Evolutionary conservation across 2,888 invertebrate species (phyloP).

Genomic region (Arrhopalites spinosus): DNA sequence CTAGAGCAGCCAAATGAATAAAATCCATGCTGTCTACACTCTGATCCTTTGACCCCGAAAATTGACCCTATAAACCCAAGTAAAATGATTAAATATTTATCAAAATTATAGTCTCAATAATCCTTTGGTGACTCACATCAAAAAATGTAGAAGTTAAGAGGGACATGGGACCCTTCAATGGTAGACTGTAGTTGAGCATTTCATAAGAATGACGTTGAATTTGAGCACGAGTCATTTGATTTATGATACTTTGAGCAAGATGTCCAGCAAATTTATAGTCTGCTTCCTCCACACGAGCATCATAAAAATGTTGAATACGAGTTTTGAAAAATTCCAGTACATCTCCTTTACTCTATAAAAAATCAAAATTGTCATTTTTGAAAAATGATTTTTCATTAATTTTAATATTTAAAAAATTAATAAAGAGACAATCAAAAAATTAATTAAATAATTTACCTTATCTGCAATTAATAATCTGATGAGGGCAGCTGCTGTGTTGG

Average conservation of each 20-base stretch:
- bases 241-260: slow-evolving; percentile 69
- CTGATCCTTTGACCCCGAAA: slow-evolving; percentile 48
- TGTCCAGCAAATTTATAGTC: slow-evolving; percentile 82
- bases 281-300: slow-evolving; percentile 83
- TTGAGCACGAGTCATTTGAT: slow-evolving; percentile 56
- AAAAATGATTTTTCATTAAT: no score
- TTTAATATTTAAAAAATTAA: background rate
- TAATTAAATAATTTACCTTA: slow-evolving; percentile 59
- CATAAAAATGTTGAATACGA: slow-evolving; percentile 83
- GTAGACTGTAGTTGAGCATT: slow-evolving; percentile 54
- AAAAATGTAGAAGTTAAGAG: slow-evolving; percentile 54
- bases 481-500: slow-evolving; percentile 77
- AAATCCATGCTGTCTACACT: slow-evolving; percentile 62
- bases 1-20: slow-evolving; percentile 81
- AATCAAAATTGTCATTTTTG: no score
- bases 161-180: slow-evolving; percentile 54
- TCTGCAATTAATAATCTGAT: slow-evolving; percentile 83
- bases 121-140: slow-evolving; percentile 51
- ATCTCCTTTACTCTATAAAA: slow-evolving; percentile 69
- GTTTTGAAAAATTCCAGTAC: slow-evolving; percentile 85
- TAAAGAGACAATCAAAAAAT: background rate
- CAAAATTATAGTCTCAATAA: no score
- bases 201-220: slow-evolving; percentile 56
- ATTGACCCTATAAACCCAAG: slow-evolving; percentile 51
- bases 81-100: no score